Evolutionary conservation across 2,797 vertebrate species (phyloP).

Genomic region (Chiloscyllium punctatum): DNA sequence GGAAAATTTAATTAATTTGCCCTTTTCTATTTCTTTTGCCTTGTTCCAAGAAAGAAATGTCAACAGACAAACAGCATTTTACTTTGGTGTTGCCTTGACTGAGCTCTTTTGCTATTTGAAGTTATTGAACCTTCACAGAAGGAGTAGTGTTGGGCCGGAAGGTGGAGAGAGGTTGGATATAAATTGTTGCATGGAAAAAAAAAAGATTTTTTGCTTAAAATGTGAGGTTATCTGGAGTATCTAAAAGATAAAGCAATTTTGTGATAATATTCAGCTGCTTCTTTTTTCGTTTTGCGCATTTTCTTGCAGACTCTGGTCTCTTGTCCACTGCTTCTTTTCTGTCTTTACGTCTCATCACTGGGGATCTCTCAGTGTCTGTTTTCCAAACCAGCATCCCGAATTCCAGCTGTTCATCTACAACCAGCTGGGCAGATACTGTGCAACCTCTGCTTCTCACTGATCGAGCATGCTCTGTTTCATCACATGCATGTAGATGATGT

Average conservation of each 20-base stretch:
- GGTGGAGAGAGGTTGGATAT: background rate
- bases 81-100: background rate
- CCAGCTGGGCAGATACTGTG: constrained; percentile 97
- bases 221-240: background rate
- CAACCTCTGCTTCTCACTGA: constrained; percentile 62
- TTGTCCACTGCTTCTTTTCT: constrained; percentile 99
- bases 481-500: constrained; percentile 50
- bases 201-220: constrained; percentile 16
- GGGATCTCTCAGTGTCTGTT: constrained; percentile 98
- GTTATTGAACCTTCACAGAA: background rate
- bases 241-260: background rate
- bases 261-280: constrained; percentile 26
- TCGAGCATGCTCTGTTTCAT: constrained; percentile 87
- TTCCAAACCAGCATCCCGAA: constrained; percentile 98
- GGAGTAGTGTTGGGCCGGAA: background rate
- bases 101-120: background rate
- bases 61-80: background rate
- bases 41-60: background rate
- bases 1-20: background rate
- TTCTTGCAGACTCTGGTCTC: constrained; percentile 94
- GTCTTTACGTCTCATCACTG: constrained; percentile 98
- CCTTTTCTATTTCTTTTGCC: background rate
- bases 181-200: background rate
- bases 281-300: constrained; percentile 68
- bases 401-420: constrained; percentile 99